Evolutionary conservation across 92 coral and sea anemone species (phyloP).

Genomic region (Scolanthus callimorphus): DNA sequence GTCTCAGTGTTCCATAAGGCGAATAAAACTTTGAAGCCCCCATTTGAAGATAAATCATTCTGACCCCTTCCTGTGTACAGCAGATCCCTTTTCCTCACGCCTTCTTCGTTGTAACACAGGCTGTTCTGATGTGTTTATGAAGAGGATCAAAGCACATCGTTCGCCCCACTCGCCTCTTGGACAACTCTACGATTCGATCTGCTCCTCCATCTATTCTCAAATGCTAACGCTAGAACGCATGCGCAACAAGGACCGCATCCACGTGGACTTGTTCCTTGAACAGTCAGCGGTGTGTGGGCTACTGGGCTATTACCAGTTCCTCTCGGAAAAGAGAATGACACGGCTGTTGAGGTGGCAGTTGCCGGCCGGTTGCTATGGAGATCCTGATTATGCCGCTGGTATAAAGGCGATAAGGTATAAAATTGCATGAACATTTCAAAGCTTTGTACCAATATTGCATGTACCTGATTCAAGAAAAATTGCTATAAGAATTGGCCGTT

Average conservation of each 20-base stretch:
- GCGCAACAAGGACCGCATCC: conserved; percentile 3
- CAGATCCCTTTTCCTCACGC: no score
- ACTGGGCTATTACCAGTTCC: conserved; percentile 61
- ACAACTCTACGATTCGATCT: conserved; percentile 32
- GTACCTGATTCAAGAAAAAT: no score
- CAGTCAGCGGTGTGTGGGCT: conserved; percentile 78
- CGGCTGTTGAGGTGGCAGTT: conserved; percentile 47
- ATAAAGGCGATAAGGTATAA: no score
- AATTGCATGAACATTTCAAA: no score
- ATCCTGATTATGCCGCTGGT: neutral
- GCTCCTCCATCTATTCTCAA: conserved; percentile 40
- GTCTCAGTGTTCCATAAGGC: no score
- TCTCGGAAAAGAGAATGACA: conserved; percentile 39
- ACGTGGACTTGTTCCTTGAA: conserved; percentile 66
- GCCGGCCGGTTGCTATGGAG: conserved; percentile 53
- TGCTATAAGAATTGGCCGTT: no score
- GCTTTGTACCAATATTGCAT: no score
- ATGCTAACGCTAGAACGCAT: conserved; percentile 25
- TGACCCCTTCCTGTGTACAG: no score
- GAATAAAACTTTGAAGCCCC: no score
- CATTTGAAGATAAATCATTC: no score
- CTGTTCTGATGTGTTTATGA: conserved; percentile 37
- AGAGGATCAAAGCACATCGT: conserved; percentile 40
- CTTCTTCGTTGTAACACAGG: no score
- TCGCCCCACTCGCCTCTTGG: no score